phyloP scores from a whole-genome alignment of 2,888 invertebrate species.

The Cryptocheilus praepositus region DNA sequence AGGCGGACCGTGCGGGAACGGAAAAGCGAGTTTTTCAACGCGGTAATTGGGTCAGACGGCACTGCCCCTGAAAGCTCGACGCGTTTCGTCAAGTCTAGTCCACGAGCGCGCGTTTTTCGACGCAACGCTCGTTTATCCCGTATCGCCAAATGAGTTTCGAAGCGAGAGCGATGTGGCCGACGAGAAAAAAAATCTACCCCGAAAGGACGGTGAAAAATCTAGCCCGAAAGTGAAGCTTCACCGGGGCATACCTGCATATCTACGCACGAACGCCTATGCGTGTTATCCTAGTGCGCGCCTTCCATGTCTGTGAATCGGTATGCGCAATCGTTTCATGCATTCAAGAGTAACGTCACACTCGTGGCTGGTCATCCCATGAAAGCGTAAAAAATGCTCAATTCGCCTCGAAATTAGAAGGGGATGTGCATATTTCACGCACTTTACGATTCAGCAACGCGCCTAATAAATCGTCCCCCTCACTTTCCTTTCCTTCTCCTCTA shows the following conservation, averaged over 20 bases:
- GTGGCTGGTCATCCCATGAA: neutral
- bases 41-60: constrained; percentile 44
- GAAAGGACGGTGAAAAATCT: too few relatives aligned
- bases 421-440: constrained; percentile 1
- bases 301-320: too few relatives aligned
- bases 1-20: neutral
- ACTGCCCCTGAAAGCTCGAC: constrained; percentile 9
- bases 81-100: constrained; percentile 25
- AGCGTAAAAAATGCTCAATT: neutral
- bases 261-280: too few relatives aligned
- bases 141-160: constrained; percentile 49
- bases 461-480: neutral
- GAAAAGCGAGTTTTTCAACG: neutral
- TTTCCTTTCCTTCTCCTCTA: constrained; percentile 7
- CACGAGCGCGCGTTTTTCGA: constrained; percentile 24
- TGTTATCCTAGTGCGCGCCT: too few relatives aligned
- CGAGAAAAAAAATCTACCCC: neutral
- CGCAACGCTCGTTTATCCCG: constrained; percentile 44
- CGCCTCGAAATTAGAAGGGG: too few relatives aligned
- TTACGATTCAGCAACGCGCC: neutral
- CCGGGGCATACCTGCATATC: neutral
- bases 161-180: constrained; percentile 30
- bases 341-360: constrained; percentile 15
- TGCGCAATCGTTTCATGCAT: constrained; percentile 30
- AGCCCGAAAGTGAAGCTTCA: constrained; percentile 5